Evolutionary conservation across 2,797 vertebrate species (phyloP).

Genomic region (Lithobates pipiens): DNA sequence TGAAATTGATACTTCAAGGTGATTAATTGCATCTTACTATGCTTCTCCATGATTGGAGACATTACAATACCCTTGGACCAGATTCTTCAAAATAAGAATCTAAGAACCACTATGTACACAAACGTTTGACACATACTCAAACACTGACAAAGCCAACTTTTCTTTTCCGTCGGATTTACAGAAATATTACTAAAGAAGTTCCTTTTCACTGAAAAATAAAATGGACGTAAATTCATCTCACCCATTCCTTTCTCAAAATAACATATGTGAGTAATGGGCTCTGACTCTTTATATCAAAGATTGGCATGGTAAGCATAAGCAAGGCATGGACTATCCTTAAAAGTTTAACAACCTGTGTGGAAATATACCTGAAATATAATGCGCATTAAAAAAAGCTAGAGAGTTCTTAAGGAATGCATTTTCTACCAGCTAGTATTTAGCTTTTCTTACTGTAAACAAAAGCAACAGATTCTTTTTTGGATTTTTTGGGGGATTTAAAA

Average conservation of each 20-base stretch:
- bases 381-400: slow-evolving; percentile 23
- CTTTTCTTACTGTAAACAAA: background rate
- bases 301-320: slow-evolving; percentile 1
- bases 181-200: slow-evolving; percentile 44
- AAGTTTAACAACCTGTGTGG: slow-evolving; percentile 15
- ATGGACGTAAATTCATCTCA: slow-evolving; percentile 40
- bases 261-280: background rate
- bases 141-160: slow-evolving; percentile 61
- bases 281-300: slow-evolving; percentile 15
- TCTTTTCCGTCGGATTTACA: slow-evolving; percentile 39
- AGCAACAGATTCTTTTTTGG: background rate
- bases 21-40: slow-evolving; percentile 67
- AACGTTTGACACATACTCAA: slow-evolving; percentile 62
- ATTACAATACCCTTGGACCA: slow-evolving; percentile 62
- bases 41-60: slow-evolving; percentile 63
- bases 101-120: slow-evolving; percentile 57
- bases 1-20: background rate
- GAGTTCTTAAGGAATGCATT: slow-evolving; percentile 30
- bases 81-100: slow-evolving; percentile 60
- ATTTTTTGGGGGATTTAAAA: background rate
- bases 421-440: background rate
- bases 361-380: slow-evolving; percentile 28
- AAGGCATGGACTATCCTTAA: background rate
- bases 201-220: slow-evolving; percentile 63
- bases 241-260: slow-evolving; percentile 8